Evolutionary conservation across 2,113 vertebrate species (phyloP).

Genomic region (Rhea pennata): DNA sequence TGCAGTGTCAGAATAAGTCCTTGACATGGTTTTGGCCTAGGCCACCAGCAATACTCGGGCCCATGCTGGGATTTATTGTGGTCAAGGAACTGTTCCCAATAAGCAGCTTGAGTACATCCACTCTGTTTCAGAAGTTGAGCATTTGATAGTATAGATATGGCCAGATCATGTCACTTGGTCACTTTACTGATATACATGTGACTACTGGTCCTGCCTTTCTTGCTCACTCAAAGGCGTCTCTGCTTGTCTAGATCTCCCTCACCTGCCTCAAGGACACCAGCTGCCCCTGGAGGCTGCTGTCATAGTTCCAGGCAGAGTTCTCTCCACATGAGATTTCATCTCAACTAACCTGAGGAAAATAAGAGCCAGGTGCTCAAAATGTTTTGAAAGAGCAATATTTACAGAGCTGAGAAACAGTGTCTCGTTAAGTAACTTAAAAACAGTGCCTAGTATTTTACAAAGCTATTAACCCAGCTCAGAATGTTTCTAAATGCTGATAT

Average conservation of each 20-base stretch:
- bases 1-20: not conserved
- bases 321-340: not conserved
- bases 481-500: not conserved
- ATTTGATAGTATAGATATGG: not conserved
- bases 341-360: not conserved
- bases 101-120: not conserved
- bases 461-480: not conserved
- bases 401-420: not conserved
- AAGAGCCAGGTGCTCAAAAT: not conserved
- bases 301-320: not conserved
- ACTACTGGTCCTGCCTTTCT: not conserved
- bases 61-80: not conserved
- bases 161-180: not conserved
- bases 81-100: not conserved
- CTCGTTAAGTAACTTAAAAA: not conserved
- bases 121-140: not conserved
- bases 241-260: not conserved
- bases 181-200: not conserved
- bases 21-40: not conserved
- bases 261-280: not conserved
- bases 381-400: not conserved
- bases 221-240: not conserved
- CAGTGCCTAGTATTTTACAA: not conserved
- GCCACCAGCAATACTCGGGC: not conserved
- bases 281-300: not conserved